A percentile compares a stretch with the other conserved stretches of the same genome.
Evolutionary conservation across 2,888 invertebrate genomes (phyloP).

Genomic region (Plebejus anna): DNA sequence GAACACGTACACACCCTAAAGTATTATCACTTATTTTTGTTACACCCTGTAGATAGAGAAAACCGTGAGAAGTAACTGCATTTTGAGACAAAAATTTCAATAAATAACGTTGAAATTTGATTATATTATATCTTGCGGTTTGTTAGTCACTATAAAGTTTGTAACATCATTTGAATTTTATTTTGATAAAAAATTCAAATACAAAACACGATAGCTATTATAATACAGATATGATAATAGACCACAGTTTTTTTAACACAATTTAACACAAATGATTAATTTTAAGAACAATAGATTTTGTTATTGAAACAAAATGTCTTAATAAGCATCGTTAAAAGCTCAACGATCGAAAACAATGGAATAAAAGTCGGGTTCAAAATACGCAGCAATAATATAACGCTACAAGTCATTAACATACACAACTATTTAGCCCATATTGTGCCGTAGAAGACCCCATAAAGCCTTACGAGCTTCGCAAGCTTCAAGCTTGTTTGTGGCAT

Average conservation of each 20-base stretch:
- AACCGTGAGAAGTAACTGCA: too few species aligned
- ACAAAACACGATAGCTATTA: neutral
- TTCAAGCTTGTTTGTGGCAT: conserved; percentile 45
- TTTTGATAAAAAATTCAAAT: neutral
- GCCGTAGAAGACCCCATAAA: conserved; percentile 40
- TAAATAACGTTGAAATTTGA: too few species aligned
- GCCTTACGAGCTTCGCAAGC: conserved; percentile 42
- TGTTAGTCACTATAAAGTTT: neutral
- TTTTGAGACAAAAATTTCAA: too few species aligned
- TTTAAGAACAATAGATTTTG: conserved; percentile 4
- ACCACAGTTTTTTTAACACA: neutral
- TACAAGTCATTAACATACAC: conserved; percentile 29
- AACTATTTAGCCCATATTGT: conserved; percentile 38
- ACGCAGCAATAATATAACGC: conserved; percentile 15
- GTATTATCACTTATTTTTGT: too few species aligned
- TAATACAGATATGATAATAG: neutral
- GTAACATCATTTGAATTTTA: neutral
- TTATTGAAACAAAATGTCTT: neutral
- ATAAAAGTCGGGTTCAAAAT: conserved; percentile 8
- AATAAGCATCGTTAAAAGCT: conserved; percentile 2
- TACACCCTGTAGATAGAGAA: too few species aligned
- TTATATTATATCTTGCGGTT: too few species aligned
- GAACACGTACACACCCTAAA: too few species aligned
- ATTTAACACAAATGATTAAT: neutral
- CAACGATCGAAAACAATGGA: neutral